Conservation (phyloP, 92 coral and sea anemone genomes). For the Epizoanthus rinbou region DNA sequence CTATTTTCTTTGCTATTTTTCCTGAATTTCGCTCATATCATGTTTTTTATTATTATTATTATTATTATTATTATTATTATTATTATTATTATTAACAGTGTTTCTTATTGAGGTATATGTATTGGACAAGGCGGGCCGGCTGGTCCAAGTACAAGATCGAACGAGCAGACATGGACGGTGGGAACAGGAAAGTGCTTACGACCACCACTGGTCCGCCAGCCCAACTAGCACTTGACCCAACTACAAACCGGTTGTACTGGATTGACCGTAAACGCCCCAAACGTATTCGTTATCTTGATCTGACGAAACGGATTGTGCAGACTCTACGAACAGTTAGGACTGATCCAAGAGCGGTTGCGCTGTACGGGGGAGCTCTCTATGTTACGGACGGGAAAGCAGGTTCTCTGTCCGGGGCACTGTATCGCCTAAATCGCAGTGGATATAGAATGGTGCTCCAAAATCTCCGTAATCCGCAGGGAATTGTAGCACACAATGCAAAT, state of each 20-base stretch:
- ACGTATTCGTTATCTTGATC: slow-evolving; percentile 12
- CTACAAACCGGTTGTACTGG: slow-evolving; percentile 22
- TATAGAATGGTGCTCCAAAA: not conserved
- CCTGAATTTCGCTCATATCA: too few relatives aligned
- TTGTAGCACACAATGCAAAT: slow-evolving; percentile 17
- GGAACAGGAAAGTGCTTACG: not conserved
- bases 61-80: too few relatives aligned
- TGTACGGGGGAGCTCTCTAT: not conserved
- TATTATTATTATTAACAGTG: too few relatives aligned
- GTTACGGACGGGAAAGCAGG: not conserved
- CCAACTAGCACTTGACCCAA: slow-evolving; percentile 14
- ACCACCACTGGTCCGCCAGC: not conserved
- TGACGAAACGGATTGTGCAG: not conserved
- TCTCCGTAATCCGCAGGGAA: slow-evolving; percentile 2
- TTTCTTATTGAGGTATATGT: slow-evolving; percentile 11
- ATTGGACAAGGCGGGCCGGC: not conserved
- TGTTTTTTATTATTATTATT: too few relatives aligned
- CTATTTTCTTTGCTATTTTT: too few relatives aligned
- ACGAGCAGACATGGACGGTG: slow-evolving; percentile 26
- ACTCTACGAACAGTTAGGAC: not conserved
- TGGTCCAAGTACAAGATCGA: not conserved
- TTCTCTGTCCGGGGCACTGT: too few relatives aligned
- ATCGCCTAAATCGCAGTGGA: too few relatives aligned
- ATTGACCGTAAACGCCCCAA: not conserved
- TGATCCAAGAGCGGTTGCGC: not conserved